Evolutionary conservation across 2,888 invertebrate species (phyloP).

Genomic region (Nemapogon koenigi): DNA sequence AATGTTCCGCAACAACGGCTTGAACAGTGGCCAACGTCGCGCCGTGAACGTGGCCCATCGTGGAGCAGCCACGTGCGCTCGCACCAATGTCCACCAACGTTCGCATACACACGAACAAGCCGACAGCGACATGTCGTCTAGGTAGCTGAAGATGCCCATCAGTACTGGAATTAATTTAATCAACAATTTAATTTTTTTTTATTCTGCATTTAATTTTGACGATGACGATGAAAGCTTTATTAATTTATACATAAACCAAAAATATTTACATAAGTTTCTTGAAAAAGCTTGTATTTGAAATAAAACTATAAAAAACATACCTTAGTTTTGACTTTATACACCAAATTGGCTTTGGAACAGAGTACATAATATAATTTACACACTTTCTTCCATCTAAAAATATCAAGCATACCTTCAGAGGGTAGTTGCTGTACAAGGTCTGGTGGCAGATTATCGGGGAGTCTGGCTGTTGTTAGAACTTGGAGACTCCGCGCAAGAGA

Average conservation of each 20-base stretch:
- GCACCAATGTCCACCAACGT: constrained; percentile 83
- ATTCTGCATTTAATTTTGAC: not conserved
- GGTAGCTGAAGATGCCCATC: constrained; percentile 84
- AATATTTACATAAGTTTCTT: too few species aligned
- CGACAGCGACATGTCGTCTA: constrained; percentile 92
- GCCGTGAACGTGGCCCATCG: constrained; percentile 83
- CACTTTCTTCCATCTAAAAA: too few species aligned
- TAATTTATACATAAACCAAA: too few species aligned
- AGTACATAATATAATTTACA: too few species aligned
- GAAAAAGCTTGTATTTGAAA: too few species aligned
- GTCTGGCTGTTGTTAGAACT: constrained; percentile 65
- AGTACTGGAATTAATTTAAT: constrained; percentile 66
- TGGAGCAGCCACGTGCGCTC: constrained; percentile 76
- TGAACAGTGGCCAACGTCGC: constrained; percentile 86
- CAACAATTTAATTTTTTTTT: not conserved
- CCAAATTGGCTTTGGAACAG: not conserved
- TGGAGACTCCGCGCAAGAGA: constrained; percentile 68
- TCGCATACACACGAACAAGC: constrained; percentile 86
- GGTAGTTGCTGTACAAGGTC: constrained; percentile 75
- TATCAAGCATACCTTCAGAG: constrained; percentile 74
- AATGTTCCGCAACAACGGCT: constrained; percentile 70
- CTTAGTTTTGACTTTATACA: too few species aligned
- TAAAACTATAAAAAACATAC: too few species aligned
- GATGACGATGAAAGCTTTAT: too few species aligned
- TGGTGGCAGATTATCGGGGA: constrained; percentile 64